Conservation (phyloP, 2,888 invertebrate genomes). For the Leptopilina syphax region DNA sequence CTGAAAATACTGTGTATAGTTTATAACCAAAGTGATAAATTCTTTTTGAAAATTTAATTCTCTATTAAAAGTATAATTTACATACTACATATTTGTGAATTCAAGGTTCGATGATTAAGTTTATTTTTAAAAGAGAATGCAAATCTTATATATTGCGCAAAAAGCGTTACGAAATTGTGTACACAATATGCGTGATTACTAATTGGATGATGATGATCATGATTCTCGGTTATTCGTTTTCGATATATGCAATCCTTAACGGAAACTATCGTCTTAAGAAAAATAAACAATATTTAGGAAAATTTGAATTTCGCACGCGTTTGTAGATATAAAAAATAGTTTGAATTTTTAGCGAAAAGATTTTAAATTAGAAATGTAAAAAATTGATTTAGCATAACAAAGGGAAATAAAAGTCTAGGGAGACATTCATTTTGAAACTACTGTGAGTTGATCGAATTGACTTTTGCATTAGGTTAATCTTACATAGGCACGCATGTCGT, state of each 20-base stretch:
- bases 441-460: constrained; percentile 32
- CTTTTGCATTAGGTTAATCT: constrained; percentile 60
- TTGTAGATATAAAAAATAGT: too few relatives aligned
- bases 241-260: constrained; percentile 66
- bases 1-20: too few relatives aligned
- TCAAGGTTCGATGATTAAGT: background rate
- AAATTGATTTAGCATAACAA: too few relatives aligned
- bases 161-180: constrained; percentile 70
- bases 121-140: constrained; percentile 22
- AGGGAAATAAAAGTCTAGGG: background rate
- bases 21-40: too few relatives aligned
- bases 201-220: constrained; percentile 64
- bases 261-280: constrained; percentile 56
- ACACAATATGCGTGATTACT: constrained; percentile 69
- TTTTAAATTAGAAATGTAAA: too few relatives aligned
- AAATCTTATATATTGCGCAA: constrained; percentile 65
- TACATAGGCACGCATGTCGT: constrained; percentile 64
- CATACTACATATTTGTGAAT: background rate
- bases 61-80: background rate
- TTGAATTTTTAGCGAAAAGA: too few relatives aligned
- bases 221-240: constrained; percentile 61
- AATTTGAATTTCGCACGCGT: too few relatives aligned
- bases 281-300: too few relatives aligned
- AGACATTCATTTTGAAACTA: constrained; percentile 16
- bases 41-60: background rate